Base-by-base conservation (phyloP, 2,113 vertebrate genomes). In the Polyodon spathula region DNA sequence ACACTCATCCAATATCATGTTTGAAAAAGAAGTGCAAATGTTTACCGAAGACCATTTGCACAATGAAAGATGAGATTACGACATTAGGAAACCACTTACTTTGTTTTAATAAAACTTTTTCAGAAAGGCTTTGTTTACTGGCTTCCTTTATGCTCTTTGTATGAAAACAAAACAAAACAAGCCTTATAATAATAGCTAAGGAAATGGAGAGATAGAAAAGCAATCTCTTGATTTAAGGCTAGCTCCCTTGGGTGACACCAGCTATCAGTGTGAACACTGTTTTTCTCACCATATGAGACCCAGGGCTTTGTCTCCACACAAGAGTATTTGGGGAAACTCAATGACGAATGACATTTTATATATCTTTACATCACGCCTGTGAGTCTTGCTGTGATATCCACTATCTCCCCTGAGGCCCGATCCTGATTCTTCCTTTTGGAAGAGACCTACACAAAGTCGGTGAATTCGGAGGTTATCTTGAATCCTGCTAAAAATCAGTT, bases 401-500 rank as follows among this genome's bases (percentile, higher is more conserved):
- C 56, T 68, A 60, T 69, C 68, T 70, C 69, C 71, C 70, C 51
- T 58, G 62, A 69, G 37, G 70, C 4, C 62, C 8, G 42, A 4
- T 43, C 79, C 82, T 79, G 71, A 76, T 81, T 85, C 75, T 81
- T 73, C 59, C 68, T 39, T 63, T 60, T 54, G 56, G 40, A 65
- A 43, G 63, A 46, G 27, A 16, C 11, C 41, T 52, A 50, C 46
- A 50, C 46, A 50, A 7, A 10, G 11, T n/a, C n/a, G n/a, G n/a
- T n/a, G n/a, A n/a, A n/a, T n/a, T n/a, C n/a, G n/a, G n/a, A n/a
- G n/a, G n/a, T n/a, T n/a, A n/a, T n/a, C n/a, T n/a, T n/a, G n/a
- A n/a, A n/a, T n/a, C n/a, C n/a, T n/a, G n/a, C n/a, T n/a, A n/a
- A n/a, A n/a, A n/a, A n/a, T n/a, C n/a, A n/a, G n/a, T n/a, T n/a